Evolutionary conservation across 1,140 invertebrate species (phyloP).

Genomic region (Brachionus manjavacas): DNA sequence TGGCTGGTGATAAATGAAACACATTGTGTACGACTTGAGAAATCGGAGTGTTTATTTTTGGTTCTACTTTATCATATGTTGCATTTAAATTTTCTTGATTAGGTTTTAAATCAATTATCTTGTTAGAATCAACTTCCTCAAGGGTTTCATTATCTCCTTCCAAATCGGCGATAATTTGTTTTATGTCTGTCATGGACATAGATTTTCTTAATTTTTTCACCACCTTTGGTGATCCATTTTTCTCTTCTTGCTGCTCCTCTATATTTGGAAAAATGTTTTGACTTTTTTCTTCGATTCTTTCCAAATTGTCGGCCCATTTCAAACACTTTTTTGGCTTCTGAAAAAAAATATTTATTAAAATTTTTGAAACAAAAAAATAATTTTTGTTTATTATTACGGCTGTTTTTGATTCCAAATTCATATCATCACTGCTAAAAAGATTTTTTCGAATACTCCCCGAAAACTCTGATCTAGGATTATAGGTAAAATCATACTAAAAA

Average conservation of each 20-base stretch:
- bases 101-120: background rate
- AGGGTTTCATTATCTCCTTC: background rate
- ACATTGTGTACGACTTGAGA: background rate
- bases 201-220: background rate
- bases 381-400: background rate
- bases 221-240: background rate
- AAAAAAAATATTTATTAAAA: background rate
- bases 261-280: background rate
- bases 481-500: background rate
- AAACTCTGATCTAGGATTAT: background rate
- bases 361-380: background rate
- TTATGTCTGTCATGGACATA: background rate
- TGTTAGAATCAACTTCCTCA: background rate
- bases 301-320: conserved; percentile 28
- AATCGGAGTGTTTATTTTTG: background rate
- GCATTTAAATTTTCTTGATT: conserved; percentile 1
- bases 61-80: background rate
- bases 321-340: conserved; percentile 24
- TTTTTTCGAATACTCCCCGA: background rate
- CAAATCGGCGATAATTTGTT: background rate
- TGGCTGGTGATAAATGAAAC: background rate
- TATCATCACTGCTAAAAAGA: conserved; percentile 12
- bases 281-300: conserved; percentile 8
- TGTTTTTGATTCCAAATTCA: background rate
- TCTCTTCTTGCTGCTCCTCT: background rate